Evolutionary conservation across 1,140 invertebrate species (phyloP).

Genomic region (Oncopodura yosiiana): DNA sequence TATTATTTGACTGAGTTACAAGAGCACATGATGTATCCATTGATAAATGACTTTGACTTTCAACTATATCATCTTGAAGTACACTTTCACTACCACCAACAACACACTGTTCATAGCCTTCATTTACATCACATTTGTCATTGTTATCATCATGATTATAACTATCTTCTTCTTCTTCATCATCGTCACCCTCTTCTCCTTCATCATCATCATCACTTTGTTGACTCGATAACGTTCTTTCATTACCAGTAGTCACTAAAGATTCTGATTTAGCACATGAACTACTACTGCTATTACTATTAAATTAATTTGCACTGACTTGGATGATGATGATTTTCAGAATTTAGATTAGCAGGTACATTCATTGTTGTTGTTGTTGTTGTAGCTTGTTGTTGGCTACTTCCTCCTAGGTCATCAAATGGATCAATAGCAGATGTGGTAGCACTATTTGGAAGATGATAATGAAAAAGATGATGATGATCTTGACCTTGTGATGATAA

Average conservation of each 20-base stretch:
- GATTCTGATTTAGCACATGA: neutral
- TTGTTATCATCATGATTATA: conserved; percentile 8
- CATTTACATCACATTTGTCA: conserved; percentile 3
- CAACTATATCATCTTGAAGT: no score
- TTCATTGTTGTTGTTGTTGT: no score
- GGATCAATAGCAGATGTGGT: neutral
- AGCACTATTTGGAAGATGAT: neutral
- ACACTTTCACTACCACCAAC: neutral
- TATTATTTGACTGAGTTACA: no score
- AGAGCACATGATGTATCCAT: no score
- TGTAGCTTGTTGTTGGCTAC: no score
- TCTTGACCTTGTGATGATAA: neutral
- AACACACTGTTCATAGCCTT: neutral
- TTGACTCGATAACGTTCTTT: neutral
- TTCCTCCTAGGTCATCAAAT: conserved; percentile 9
- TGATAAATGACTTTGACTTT: no score
- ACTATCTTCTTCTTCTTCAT: neutral
- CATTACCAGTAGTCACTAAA: neutral
- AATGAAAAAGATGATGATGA: conserved; percentile 14
- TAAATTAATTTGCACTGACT: conserved; percentile 19
- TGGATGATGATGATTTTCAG: conserved; percentile 5
- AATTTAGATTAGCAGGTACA: conserved; percentile 2
- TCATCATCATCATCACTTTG: neutral
- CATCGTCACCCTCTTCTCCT: neutral
- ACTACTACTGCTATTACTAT: conserved; percentile 8